phyloP scores from a whole-genome alignment of 2,797 vertebrate genomes.

The Pagetopsis macropterus region DNA sequence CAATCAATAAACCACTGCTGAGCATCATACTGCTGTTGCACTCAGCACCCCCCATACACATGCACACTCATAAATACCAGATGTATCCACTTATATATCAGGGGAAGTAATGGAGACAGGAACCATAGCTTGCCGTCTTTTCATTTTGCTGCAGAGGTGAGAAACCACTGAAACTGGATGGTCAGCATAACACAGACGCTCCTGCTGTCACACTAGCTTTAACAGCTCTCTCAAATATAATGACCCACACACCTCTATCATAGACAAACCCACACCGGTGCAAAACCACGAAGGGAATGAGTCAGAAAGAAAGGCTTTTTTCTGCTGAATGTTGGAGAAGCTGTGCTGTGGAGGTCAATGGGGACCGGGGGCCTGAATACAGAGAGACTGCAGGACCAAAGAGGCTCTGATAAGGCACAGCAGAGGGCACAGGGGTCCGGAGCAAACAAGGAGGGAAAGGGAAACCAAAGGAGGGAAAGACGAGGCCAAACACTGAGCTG shows the following conservation, averaged over 20 bases:
- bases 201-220: constrained; percentile 73
- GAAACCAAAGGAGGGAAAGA: constrained; percentile 35
- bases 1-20: constrained; percentile 12
- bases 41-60: constrained; percentile 19
- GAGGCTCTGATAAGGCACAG: constrained; percentile 68
- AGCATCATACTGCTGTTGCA: not conserved
- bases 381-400: constrained; percentile 64
- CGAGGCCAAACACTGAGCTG: constrained; percentile 55
- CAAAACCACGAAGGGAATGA: constrained; percentile 39
- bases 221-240: constrained; percentile 73
- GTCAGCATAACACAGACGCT: constrained; percentile 71
- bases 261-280: constrained; percentile 21
- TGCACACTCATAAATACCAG: constrained; percentile 60
- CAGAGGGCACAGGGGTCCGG: constrained; percentile 57
- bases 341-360: constrained; percentile 56
- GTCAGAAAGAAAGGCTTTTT: constrained; percentile 58
- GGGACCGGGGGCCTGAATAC: constrained; percentile 60
- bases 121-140: constrained; percentile 55
- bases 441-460: constrained; percentile 43
- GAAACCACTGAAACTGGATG: constrained; percentile 72
- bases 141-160: constrained; percentile 71
- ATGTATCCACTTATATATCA: constrained; percentile 66
- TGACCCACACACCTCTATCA: constrained; percentile 62
- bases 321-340: constrained; percentile 59
- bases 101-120: constrained; percentile 67